Percentiles rank a stretch among this genome's conserved stretches.
Evolutionary conservation across 2,888 invertebrate species (phyloP).

Genomic region (Liposcelis brunnea): DNA sequence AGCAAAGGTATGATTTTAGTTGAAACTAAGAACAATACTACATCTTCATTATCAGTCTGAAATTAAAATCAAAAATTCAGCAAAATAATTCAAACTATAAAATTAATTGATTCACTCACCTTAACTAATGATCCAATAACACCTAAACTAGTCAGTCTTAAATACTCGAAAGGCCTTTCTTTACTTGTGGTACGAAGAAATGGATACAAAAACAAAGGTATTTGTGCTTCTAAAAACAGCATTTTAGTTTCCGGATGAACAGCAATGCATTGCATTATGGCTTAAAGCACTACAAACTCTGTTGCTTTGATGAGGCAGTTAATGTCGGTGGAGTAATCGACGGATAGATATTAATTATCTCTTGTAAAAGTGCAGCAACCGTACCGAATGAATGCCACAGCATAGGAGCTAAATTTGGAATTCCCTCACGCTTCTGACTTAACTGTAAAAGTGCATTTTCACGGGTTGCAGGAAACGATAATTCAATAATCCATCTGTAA

Average conservation of each 20-base stretch:
- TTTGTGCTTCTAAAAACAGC: slow-evolving; percentile 89
- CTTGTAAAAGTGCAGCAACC: slow-evolving; percentile 84
- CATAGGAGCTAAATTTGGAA: slow-evolving; percentile 95
- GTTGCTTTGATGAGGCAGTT: slow-evolving; percentile 95
- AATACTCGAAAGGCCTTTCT: slow-evolving; percentile 95
- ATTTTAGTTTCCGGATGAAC: slow-evolving; percentile 92
- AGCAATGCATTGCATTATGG: slow-evolving; percentile 94
- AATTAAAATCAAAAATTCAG: slow-evolving; percentile 14
- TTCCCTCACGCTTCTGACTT: slow-evolving; percentile 73
- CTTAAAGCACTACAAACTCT: slow-evolving; percentile 96
- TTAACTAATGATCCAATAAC: slow-evolving; percentile 99
- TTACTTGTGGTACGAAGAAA: slow-evolving; percentile 98
- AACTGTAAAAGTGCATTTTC: slow-evolving; percentile 94
- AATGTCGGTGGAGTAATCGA: slow-evolving; percentile 95
- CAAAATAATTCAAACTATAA: neutral
- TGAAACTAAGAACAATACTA: slow-evolving; percentile 92
- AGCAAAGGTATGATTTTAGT: slow-evolving; percentile 99
- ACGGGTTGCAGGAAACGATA: slow-evolving; percentile 83
- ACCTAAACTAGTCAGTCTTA: slow-evolving; percentile 93
- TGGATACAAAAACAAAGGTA: slow-evolving; percentile 94
- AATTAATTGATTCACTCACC: slow-evolving; percentile 25
- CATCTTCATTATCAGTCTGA: slow-evolving; percentile 94
- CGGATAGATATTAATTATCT: slow-evolving; percentile 97
- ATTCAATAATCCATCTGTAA: slow-evolving; percentile 79
- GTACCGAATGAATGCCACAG: slow-evolving; percentile 97